Evolutionary conservation across 2,797 vertebrate species (phyloP).

Genomic region (Notamacropus eugenii): DNA sequence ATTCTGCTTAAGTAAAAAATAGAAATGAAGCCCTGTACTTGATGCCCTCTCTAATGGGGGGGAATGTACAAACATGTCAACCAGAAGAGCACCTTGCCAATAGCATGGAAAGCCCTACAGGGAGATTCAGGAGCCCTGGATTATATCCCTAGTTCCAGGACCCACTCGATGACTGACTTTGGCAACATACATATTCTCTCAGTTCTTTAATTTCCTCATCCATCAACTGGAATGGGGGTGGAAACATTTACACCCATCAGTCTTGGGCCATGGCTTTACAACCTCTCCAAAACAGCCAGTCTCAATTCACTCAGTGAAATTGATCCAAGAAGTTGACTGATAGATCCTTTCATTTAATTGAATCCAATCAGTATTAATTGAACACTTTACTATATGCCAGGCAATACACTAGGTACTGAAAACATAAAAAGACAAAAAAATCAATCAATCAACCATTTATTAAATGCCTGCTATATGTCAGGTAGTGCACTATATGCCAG

Average conservation of each 20-base stretch:
- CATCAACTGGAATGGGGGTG: slow-evolving; percentile 45
- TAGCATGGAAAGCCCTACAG: neutral
- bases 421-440: neutral
- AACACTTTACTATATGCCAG: neutral
- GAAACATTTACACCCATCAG: slow-evolving; percentile 15
- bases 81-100: neutral
- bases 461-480: neutral
- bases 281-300: slow-evolving; percentile 2
- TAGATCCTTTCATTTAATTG: slow-evolving; percentile 13
- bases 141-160: neutral
- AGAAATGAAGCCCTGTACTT: neutral
- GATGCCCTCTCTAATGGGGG: slow-evolving; percentile 5
- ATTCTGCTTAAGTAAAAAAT: slow-evolving; percentile 30
- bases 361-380: neutral
- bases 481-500: neutral
- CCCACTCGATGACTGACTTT: slow-evolving; percentile 24
- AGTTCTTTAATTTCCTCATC: neutral
- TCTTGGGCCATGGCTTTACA: slow-evolving; percentile 42
- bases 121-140: neutral
- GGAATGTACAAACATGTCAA: slow-evolving; percentile 18
- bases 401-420: neutral
- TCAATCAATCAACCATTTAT: neutral
- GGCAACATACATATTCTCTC: slow-evolving; percentile 13
- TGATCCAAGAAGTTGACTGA: neutral
- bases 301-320: slow-evolving; percentile 48